Percentiles rank a stretch among this genome's conserved stretches.
These are phyloP conservation scores for Plutella xylostella DNA, from an alignment of 2,888 invertebrate species.

Conservation along the genomic window DNA sequence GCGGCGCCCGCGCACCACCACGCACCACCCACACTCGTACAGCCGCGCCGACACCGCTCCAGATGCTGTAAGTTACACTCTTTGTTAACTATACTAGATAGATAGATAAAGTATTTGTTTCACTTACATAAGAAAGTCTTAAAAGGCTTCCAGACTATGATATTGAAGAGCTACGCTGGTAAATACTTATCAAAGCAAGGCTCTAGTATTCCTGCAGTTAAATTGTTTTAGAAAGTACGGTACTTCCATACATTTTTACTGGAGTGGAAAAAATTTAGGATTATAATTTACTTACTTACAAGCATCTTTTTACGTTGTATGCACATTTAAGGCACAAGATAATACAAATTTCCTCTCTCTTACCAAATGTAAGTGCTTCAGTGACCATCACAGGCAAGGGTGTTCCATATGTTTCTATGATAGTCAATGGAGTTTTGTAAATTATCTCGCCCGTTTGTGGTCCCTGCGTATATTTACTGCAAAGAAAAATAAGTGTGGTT, in stretches of 20 bases:
- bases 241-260: background rate
- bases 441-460: constrained; percentile 75
- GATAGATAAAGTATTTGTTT: background rate
- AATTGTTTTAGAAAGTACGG: background rate
- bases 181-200: background rate
- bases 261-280: background rate
- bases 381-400: constrained; percentile 89
- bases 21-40: constrained; percentile 80
- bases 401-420: constrained; percentile 83
- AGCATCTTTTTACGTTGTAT: background rate
- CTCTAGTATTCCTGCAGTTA: background rate
- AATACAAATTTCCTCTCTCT: no score
- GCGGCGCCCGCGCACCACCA: constrained; percentile 88
- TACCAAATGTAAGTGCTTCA: constrained; percentile 86
- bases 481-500: constrained; percentile 12
- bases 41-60: constrained; percentile 73
- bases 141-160: background rate
- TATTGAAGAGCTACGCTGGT: background rate
- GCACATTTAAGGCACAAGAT: no score
- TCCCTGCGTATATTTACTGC: constrained; percentile 41
- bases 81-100: background rate
- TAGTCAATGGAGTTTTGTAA: constrained; percentile 78
- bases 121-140: background rate
- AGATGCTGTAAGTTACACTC: constrained; percentile 52
- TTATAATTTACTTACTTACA: background rate